Evolutionary conservation across 2,888 invertebrate species (phyloP).

Genomic region (Drosophila buzzatii): DNA sequence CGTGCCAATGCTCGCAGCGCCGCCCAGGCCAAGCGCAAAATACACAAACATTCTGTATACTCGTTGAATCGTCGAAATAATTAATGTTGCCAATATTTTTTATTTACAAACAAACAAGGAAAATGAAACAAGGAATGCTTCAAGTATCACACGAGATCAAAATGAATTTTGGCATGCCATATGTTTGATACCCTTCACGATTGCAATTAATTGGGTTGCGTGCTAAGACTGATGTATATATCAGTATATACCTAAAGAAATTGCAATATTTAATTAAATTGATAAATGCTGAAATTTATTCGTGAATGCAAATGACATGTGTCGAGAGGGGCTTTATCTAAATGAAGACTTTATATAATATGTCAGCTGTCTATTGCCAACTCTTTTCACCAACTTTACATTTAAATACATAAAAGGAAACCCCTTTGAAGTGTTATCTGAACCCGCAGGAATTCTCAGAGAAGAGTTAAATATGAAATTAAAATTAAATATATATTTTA

Average conservation of each 20-base stretch:
- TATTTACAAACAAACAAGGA: constrained; percentile 46
- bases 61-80: constrained; percentile 33
- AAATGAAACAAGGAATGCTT: constrained; percentile 8
- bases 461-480: background rate
- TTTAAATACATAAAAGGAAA: background rate
- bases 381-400: background rate
- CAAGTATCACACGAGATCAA: constrained; percentile 6
- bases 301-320: background rate
- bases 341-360: background rate
- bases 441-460: background rate
- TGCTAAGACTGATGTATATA: background rate
- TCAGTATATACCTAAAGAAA: background rate
- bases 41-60: constrained; percentile 19
- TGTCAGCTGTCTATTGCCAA: background rate
- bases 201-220: background rate
- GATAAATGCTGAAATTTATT: background rate
- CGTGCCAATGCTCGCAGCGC: constrained; percentile 18
- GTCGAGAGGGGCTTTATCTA: background rate
- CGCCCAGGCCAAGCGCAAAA: constrained; percentile 1
- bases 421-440: background rate
- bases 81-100: constrained; percentile 55
- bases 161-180: background rate
- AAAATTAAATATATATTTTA: background rate
- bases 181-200: constrained; percentile 19
- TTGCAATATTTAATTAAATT: background rate